These are phyloP conservation scores for Sebastes hubbsi DNA, from an alignment of 2,797 vertebrate genomes.

Conservation along the genomic window DNA sequence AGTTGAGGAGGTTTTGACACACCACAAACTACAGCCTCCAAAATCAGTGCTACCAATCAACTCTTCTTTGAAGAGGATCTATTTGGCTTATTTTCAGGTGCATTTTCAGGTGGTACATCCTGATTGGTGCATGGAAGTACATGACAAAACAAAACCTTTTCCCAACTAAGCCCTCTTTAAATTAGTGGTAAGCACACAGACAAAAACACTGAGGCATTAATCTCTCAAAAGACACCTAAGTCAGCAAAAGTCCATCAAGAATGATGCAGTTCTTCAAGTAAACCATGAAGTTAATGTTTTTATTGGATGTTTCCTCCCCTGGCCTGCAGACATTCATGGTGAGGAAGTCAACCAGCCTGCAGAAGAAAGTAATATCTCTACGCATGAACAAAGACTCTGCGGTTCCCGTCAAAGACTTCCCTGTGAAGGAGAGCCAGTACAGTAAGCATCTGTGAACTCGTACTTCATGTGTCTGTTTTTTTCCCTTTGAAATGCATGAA, in stretches of 20 bases:
- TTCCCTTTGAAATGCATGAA: background rate
- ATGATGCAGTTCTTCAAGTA: background rate
- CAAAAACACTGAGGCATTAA: background rate
- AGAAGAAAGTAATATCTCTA: conserved; percentile 93
- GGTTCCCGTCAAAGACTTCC: conserved; percentile 86
- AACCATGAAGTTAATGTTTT: background rate
- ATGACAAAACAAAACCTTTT: background rate
- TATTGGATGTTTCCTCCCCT: background rate
- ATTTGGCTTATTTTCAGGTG: too few species aligned
- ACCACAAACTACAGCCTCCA: background rate
- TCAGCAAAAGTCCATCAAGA: background rate
- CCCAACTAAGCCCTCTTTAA: background rate
- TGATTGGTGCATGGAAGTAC: too few species aligned
- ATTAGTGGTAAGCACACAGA: background rate
- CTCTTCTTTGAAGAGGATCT: background rate
- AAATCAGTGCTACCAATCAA: too few species aligned
- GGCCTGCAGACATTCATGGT: conserved; percentile 88
- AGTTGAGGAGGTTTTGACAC: background rate
- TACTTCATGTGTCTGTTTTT: background rate
- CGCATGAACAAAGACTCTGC: conserved; percentile 83
- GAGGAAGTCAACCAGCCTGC: conserved; percentile 86
- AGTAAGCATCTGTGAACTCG: conserved; percentile 80
- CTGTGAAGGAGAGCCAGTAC: conserved; percentile 90
- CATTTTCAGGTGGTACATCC: too few species aligned
- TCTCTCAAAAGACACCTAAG: background rate